Conservation (phyloP, 2,888 invertebrate genomes). For the Hirtodrosophila duncani region DNA sequence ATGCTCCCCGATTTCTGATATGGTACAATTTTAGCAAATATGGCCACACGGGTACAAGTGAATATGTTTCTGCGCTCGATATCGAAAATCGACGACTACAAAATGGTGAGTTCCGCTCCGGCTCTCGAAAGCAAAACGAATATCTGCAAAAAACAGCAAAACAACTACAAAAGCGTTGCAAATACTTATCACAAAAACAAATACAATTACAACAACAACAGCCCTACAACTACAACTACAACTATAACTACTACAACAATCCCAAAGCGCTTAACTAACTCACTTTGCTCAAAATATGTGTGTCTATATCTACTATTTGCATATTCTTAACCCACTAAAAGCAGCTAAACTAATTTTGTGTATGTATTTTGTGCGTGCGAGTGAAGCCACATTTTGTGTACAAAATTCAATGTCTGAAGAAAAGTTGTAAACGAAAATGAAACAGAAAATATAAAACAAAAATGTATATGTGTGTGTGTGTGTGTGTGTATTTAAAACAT, state of each 20-base stretch:
- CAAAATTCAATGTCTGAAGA: too few species aligned
- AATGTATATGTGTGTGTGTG: conserved; percentile 22
- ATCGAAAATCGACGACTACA: conserved; percentile 99
- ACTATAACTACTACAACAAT: not conserved
- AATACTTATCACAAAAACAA: not conserved
- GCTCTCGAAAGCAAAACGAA: too few species aligned
- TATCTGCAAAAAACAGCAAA: conserved; percentile 3
- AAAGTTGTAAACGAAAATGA: too few species aligned
- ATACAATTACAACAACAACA: conserved; percentile 9
- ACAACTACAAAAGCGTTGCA: not conserved
- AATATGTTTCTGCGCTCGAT: conserved; percentile 98
- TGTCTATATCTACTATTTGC: not conserved
- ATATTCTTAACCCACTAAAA: too few species aligned
- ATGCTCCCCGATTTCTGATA: conserved; percentile 50
- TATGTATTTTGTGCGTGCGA: conserved; percentile 4
- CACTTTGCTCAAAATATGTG: conserved; percentile 15
- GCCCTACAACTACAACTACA: conserved; percentile 15
- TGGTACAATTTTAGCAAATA: conserved; percentile 83
- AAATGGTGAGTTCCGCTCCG: conserved; percentile 99
- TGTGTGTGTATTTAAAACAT: conserved; percentile 27
- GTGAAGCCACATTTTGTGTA: too few species aligned
- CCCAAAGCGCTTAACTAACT: not conserved
- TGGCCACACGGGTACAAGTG: conserved; percentile 92
- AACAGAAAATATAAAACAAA: conserved; percentile 2
- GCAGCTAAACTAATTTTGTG: not conserved